Conservation (phyloP, 2,797 vertebrate genomes). For the Psittacula echo region DNA sequence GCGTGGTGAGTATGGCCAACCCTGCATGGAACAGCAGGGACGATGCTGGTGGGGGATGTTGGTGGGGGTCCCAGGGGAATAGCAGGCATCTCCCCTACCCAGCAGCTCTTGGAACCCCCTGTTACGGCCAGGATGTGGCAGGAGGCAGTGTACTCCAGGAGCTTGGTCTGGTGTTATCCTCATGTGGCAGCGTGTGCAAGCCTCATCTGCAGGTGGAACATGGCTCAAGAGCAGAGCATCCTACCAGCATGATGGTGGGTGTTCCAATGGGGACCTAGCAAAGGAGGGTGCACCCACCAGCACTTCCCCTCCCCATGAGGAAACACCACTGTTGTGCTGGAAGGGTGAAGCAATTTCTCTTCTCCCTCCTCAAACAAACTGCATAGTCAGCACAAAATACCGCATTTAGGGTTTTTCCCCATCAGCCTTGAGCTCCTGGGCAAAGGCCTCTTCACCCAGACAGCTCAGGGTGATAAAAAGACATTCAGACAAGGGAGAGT, state of each 20-base stretch:
- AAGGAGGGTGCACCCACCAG: background rate
- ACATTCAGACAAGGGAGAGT: background rate
- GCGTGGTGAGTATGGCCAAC: constrained; percentile 87
- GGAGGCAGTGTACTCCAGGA: background rate
- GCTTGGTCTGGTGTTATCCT: background rate
- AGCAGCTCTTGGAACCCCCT: fast-evolving
- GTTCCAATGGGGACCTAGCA: background rate
- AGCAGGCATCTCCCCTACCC: background rate
- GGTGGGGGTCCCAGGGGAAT: fast-evolving
- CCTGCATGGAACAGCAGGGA: fast-evolving
- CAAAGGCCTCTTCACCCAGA: background rate
- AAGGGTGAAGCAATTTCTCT: background rate
- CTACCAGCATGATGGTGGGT: background rate
- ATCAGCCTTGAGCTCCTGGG: background rate
- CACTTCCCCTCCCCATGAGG: fast-evolving
- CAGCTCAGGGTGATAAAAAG: background rate
- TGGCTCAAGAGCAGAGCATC: background rate
- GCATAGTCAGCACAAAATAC: background rate
- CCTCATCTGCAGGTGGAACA: background rate
- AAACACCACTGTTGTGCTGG: fast-evolving
- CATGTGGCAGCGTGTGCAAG: fast-evolving
- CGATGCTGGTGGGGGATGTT: background rate
- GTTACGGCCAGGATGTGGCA: no score
- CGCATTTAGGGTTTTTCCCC: background rate
- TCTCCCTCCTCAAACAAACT: background rate